Evolutionary conservation across 2,888 invertebrate genomes (phyloP), one percentile per base, ranked within the genome.

Genomic region (Atethmia centrago): DNA sequence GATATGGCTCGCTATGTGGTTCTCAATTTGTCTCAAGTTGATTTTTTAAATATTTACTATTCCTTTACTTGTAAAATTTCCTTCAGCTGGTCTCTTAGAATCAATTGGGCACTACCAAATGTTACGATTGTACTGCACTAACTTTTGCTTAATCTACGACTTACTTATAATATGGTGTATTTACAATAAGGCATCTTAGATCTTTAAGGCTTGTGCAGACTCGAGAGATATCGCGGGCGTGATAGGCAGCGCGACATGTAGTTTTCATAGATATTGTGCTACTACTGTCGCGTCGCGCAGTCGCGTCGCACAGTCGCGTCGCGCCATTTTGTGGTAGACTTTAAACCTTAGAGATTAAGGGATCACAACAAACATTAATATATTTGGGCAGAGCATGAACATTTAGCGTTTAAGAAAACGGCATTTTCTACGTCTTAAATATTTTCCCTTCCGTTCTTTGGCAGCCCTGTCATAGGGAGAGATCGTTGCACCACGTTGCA

Each of bases 401-500:
- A 31, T 31, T 62, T 47, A 4, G 47, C 5, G 2, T 49, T 25
- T 31, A 31, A 31, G 31, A 21, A 25, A 25, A 21, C 28, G 1
- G 3, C 8, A n/a, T 36, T 19, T 59, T 31, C 19, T 12, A 70
- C 19, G 16, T 21, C 5, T 25, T 3, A 1, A 2, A 25, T 10
- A 8, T 31, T 8, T n/a, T 1, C 25, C 25, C 49, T 71, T 59
- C 16, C 19, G 0, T 47, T 12, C 1, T 0, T 40, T 31, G 78
- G 0, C 65, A 86, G 28, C 86, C 84, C 84, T 85, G 71, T 10
- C 12, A 2, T 9, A 66, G 66, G 61, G 77, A 71, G 71, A 74
- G 77, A 79, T 77, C 80, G 12, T 84, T 85, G 82, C 79, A 53
- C 85, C 77, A 82, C 66, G 58, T 45, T 76, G 79, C 85, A 82